Conservation (phyloP, 2,113 vertebrate genomes). For the Oreochromis spilurus region DNA sequence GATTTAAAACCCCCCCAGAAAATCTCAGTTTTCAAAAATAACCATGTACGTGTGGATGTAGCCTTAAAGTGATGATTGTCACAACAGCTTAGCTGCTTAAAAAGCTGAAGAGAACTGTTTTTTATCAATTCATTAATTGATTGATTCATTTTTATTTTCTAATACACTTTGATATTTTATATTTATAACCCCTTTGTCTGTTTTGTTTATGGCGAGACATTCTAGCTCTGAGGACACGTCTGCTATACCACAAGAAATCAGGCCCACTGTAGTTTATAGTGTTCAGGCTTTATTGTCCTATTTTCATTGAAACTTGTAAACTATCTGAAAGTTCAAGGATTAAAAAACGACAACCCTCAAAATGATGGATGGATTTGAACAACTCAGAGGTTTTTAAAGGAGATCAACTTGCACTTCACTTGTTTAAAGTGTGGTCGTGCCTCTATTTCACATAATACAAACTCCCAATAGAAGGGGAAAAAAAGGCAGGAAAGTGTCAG, state of each 20-base stretch:
- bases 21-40: neutral
- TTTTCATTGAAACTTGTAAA: neutral
- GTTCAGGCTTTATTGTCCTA: neutral
- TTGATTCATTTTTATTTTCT: neutral
- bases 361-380: neutral
- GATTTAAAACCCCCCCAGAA: accelerated
- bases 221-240: neutral
- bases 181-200: neutral
- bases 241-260: neutral
- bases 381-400: neutral
- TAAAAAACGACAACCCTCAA: accelerated
- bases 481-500: neutral
- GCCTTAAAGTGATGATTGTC: neutral
- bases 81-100: neutral
- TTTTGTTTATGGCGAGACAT: neutral
- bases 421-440: accelerated
- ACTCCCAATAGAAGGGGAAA: neutral
- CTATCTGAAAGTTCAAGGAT: neutral
- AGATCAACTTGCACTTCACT: neutral
- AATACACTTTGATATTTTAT: neutral
- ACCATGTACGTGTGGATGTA: neutral
- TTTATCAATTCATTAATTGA: neutral
- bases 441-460: neutral
- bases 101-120: neutral
- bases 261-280: neutral